Conservation (phyloP, 2,797 vertebrate species). For the Rousettus madagascariensis region DNA sequence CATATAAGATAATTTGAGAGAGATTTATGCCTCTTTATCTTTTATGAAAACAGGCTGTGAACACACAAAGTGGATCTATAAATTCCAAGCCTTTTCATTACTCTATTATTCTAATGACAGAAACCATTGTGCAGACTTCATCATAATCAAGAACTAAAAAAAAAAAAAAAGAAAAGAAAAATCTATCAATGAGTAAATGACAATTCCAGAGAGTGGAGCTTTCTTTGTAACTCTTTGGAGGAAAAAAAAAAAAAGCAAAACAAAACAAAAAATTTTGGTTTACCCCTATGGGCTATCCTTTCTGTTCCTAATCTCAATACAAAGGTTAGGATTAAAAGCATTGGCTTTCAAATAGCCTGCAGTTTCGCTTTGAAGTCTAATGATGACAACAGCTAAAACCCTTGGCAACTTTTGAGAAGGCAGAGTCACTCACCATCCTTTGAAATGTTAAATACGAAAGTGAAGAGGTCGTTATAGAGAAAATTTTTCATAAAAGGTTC, state of each 20-base stretch:
- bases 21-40: background rate
- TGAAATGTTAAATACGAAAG: conserved; percentile 83
- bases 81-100: conserved; percentile 50
- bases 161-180: conserved; percentile 39
- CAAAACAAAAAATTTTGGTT: conserved; percentile 67
- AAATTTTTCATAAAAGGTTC: conserved; percentile 75
- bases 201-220: conserved; percentile 67
- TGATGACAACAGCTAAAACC: conserved; percentile 81
- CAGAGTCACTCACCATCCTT: conserved; percentile 76
- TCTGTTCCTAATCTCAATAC: conserved; percentile 82
- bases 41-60: conserved; percentile 66
- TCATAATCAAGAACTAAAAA: conserved; percentile 49
- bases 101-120: conserved; percentile 36
- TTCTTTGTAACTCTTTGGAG: conserved; percentile 63
- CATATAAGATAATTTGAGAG: background rate
- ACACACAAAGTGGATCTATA: conserved; percentile 38
- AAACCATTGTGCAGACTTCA: conserved; percentile 65
- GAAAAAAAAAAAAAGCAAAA: background rate
- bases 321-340: conserved; percentile 81
- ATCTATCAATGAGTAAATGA: conserved; percentile 55
- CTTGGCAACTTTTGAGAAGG: conserved; percentile 72
- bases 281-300: conserved; percentile 67
- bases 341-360: conserved; percentile 78
- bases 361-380: conserved; percentile 76
- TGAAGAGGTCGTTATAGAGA: conserved; percentile 73